Base-by-base conservation (phyloP, 2,888 invertebrate genomes). In the Sarcophaga subvicina region DNA sequence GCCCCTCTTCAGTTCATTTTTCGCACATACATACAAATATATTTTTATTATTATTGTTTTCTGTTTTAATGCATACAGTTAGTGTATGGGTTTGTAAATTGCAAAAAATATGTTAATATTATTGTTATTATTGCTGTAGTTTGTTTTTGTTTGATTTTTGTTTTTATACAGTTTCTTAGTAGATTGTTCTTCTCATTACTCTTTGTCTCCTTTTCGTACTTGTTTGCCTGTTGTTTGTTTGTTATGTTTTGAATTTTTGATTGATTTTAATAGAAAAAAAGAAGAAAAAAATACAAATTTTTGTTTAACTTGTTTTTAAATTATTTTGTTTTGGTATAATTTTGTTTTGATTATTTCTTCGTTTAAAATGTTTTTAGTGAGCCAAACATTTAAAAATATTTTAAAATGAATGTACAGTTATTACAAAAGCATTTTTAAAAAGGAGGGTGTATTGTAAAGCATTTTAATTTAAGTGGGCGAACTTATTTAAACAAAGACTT, bases 1-100 rank as follows among this genome's bases (percentile, higher is more conserved):
- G 86, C 86, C 83, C 86, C 86, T 77, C 77, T 83, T 77, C 59
- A 64, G 60, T 64, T 85, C 63, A 85, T 60, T 70, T 76, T 78
- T 47, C 20, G 14, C 20, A 45, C 47, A 64, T 47, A 20, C 45
- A 75, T 3, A 71, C 11, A 47, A 10, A 62, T 17, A 70, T 22
- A 69, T 14, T 66, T 22, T 25, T 17, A 5, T 20, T 14, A 17
- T 64, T 67, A 20, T 67, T 45, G 45, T 67, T 66, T 64, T 45
- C 3, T 37, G 64, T 66, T 75, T 49, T 14, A 45, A 25, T 25
- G 12, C 12, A 60, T 59, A 73, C 20, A 27, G 49, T 54, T 54
- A 45, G 14, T 17, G 12, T 67, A 27, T 67, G 20, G 25, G 14
- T 60, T 14, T 67, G 59, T 45, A 20, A 45, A 60, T 77, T 22